Conservation (phyloP, 2,888 invertebrate genomes). For the Epirrita christyi region DNA sequence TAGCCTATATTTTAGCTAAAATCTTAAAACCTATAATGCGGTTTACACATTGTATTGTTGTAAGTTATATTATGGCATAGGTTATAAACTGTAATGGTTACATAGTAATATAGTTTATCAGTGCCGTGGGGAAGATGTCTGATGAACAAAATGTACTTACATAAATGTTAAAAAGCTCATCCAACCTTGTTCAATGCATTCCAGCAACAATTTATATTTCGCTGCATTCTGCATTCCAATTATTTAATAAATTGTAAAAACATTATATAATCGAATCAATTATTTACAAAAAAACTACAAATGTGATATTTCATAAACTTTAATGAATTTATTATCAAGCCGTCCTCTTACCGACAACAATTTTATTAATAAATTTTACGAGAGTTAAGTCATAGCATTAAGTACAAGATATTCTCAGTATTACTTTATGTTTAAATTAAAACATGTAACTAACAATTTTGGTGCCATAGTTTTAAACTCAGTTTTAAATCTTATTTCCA, state of each 20-base stretch:
- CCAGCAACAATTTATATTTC: conserved; percentile 1
- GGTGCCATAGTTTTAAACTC: conserved; percentile 59
- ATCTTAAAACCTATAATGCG: background rate
- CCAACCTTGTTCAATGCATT: conserved; percentile 4
- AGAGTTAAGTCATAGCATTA: conserved; percentile 43
- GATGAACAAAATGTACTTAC: conserved; percentile 1
- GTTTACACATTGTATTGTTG: conserved; percentile 15
- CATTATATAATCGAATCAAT: background rate
- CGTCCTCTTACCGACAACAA: conserved; percentile 50
- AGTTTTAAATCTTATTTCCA: conserved; percentile 12
- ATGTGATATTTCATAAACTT: conserved; percentile 4
- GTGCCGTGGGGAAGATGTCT: background rate
- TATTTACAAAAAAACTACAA: background rate
- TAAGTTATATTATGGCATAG: background rate
- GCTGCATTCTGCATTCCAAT: conserved; percentile 14
- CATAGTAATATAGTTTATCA: background rate
- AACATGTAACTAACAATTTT: conserved; percentile 46
- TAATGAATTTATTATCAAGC: conserved; percentile 28
- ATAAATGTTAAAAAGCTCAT: background rate
- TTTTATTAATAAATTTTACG: conserved; percentile 30
- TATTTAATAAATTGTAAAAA: background rate
- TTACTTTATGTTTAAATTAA: conserved; percentile 48
- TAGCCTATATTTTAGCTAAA: conserved; percentile 1
- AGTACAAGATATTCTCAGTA: conserved; percentile 66
- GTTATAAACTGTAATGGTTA: no score